Evolutionary conservation across 2,797 vertebrate genomes (phyloP).

Genomic region (Leptatherina wallacei): DNA sequence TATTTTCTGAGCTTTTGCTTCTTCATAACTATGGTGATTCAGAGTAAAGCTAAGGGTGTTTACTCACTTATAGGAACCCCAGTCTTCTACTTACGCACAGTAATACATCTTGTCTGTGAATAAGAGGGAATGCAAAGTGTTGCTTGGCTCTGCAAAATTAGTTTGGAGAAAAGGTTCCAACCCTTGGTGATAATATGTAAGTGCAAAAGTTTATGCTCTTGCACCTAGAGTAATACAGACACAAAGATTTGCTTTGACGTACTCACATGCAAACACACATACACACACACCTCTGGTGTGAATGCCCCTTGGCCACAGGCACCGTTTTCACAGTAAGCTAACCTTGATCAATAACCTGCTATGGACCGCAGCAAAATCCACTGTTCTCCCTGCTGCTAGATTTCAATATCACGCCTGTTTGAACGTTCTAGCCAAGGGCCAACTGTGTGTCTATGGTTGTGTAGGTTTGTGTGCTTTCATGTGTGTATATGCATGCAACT

Average conservation of each 20-base stretch:
- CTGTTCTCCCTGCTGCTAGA: constrained; percentile 79
- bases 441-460: constrained; percentile 39
- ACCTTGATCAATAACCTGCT: constrained; percentile 88
- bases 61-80: too few species aligned
- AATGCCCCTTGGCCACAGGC: constrained; percentile 77
- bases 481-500: constrained; percentile 41
- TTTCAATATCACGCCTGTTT: constrained; percentile 86
- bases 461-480: constrained; percentile 36
- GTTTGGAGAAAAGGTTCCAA: background rate
- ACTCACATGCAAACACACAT: constrained; percentile 21
- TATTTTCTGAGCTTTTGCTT: too few species aligned
- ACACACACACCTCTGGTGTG: constrained; percentile 51
- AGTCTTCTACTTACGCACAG: too few species aligned
- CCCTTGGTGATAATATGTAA: background rate
- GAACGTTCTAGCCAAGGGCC: constrained; percentile 83
- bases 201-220: background rate
- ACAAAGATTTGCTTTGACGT: constrained; percentile 6
- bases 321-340: constrained; percentile 82
- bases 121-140: background rate
- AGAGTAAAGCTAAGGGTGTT: too few species aligned
- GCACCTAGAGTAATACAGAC: constrained; percentile 1
- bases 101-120: background rate
- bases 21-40: too few species aligned
- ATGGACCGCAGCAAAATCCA: constrained; percentile 81
- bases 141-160: constrained; percentile 3